These are phyloP conservation scores for Alcis repandata DNA, from an alignment of 2,888 invertebrate genomes.

Conservation along the genomic window DNA sequence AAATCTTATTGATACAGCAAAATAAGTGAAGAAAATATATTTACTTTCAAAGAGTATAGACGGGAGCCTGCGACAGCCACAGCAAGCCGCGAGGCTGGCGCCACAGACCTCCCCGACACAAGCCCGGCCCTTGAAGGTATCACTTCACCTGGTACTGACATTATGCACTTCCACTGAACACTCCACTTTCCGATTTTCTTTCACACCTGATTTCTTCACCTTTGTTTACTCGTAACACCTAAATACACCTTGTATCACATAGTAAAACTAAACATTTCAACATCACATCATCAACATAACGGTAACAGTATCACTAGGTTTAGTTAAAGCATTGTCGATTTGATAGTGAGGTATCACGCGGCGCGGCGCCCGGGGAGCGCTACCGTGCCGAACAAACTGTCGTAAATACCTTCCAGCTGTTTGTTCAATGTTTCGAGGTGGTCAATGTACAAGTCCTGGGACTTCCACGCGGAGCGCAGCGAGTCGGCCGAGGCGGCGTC, in stretches of 20 bases:
- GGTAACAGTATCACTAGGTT: slow-evolving; percentile 82
- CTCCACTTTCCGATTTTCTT: slow-evolving; percentile 55
- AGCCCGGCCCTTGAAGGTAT: slow-evolving; percentile 62
- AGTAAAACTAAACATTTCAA: slow-evolving; percentile 71
- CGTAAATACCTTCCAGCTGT: slow-evolving; percentile 92
- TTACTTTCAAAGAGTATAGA: slow-evolving; percentile 75
- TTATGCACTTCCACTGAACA: slow-evolving; percentile 69
- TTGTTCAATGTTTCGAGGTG: slow-evolving; percentile 91
- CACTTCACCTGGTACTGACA: slow-evolving; percentile 56
- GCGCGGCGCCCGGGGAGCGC: slow-evolving; percentile 78
- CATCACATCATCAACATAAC: slow-evolving; percentile 75
- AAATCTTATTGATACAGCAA: slow-evolving; percentile 68
- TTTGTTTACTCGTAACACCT: slow-evolving; percentile 74
- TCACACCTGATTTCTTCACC: slow-evolving; percentile 74
- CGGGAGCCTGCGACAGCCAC: slow-evolving; percentile 56
- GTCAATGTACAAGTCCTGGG: slow-evolving; percentile 92
- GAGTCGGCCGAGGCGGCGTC: slow-evolving; percentile 88
- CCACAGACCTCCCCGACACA: slow-evolving; percentile 71
- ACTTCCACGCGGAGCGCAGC: slow-evolving; percentile 90
- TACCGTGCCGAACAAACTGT: slow-evolving; percentile 81
- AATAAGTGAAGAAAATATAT: slow-evolving; percentile 75
- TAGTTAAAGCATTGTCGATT: slow-evolving; percentile 87
- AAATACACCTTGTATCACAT: slow-evolving; percentile 80
- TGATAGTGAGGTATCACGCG: slow-evolving; percentile 75
- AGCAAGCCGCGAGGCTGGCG: slow-evolving; percentile 48